A percentile compares a stretch with the other conserved stretches of the same genome.
phyloP scores from a whole-genome alignment of 1,140 invertebrate genomes.

The Archivesica marissinica region DNA sequence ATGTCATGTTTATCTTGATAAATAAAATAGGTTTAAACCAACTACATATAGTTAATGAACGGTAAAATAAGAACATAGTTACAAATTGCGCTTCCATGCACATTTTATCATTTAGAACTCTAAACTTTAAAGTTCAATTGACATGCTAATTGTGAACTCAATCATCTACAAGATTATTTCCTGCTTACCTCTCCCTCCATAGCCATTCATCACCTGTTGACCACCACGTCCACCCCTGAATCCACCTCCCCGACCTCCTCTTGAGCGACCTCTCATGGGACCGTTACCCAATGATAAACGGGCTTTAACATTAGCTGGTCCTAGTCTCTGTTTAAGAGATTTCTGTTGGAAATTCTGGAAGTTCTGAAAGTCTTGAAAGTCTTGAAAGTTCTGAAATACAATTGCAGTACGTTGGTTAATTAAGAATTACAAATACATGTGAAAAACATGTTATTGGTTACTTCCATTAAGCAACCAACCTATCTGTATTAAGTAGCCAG shows the following conservation, averaged over 20 bases:
- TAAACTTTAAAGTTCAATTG: too few species aligned
- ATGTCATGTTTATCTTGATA: too few species aligned
- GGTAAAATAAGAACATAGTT: background rate
- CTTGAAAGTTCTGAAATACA: too few species aligned
- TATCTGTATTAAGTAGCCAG: too few species aligned
- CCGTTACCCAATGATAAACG: slow-evolving; percentile 73
- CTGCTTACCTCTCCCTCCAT: background rate
- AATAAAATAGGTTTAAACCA: background rate
- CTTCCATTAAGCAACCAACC: too few species aligned
- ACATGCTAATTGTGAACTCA: too few species aligned
- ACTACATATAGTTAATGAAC: background rate
- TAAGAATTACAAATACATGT: too few species aligned
- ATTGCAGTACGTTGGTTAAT: too few species aligned
- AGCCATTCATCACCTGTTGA: slow-evolving; percentile 22
- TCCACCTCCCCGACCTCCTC: slow-evolving; percentile 61
- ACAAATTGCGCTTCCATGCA: background rate
- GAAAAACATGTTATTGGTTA: too few species aligned
- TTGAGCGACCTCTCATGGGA: slow-evolving; percentile 67
- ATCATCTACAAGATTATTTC: too few species aligned
- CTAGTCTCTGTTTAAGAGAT: slow-evolving; percentile 83
- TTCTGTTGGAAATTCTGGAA: slow-evolving; percentile 59
- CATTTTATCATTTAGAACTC: too few species aligned
- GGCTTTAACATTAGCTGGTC: slow-evolving; percentile 78
- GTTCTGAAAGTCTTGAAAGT: too few species aligned
- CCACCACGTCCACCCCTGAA: slow-evolving; percentile 68